phyloP scores from a whole-genome alignment of 2,888 invertebrate species.

The Nemapogon koenigi region DNA sequence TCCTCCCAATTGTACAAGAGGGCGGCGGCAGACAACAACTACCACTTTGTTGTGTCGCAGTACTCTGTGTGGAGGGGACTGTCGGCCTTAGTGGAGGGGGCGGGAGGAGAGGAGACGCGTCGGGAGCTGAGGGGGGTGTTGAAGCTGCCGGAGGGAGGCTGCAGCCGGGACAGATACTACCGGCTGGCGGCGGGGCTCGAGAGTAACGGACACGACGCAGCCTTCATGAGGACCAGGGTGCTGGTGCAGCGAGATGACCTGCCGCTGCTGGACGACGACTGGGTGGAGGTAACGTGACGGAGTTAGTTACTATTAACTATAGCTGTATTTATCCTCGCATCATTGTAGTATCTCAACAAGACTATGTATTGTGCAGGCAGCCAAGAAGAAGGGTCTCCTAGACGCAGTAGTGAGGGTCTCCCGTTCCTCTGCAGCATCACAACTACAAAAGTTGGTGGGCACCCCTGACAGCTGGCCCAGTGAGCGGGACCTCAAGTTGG shows the following conservation, averaged over 20 bases:
- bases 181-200: constrained; percentile 20
- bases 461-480: too few relatives aligned
- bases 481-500: too few relatives aligned
- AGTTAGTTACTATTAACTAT: too few relatives aligned
- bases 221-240: constrained; percentile 17
- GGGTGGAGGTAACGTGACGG: too few relatives aligned
- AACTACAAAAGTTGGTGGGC: too few relatives aligned
- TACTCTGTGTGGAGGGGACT: constrained; percentile 23
- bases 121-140: constrained; percentile 20
- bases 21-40: constrained; percentile 11
- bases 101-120: neutral
- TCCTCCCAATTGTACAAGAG: constrained; percentile 14
- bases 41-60: constrained; percentile 23
- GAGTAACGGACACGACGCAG: constrained; percentile 19
- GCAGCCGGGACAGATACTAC: constrained; percentile 21
- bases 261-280: constrained; percentile 18
- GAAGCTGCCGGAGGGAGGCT: constrained; percentile 14
- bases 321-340: constrained; percentile 18
- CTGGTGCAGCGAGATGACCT: too few relatives aligned
- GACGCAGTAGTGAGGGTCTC: constrained; percentile 11
- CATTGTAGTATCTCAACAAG: constrained; percentile 7
- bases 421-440: constrained; percentile 14
- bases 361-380: constrained; percentile 14
- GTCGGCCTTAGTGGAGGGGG: constrained; percentile 17
- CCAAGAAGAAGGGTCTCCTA: constrained; percentile 17